phyloP scores from a whole-genome alignment of 2,888 invertebrate species.

The Sarcophaga caerulescens region DNA sequence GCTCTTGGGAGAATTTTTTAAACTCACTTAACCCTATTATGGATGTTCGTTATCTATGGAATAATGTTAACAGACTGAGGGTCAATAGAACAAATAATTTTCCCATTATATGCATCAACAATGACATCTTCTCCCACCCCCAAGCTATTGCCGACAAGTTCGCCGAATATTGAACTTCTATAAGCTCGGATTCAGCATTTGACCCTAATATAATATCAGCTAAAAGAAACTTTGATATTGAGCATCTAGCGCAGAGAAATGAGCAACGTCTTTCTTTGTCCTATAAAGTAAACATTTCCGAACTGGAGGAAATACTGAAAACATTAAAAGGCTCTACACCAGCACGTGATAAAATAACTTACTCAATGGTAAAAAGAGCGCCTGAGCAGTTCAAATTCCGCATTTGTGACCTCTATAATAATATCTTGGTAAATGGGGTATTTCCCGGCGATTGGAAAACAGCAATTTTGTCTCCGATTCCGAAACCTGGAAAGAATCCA shows the following conservation, averaged over 20 bases:
- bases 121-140: neutral
- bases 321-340: conserved; percentile 5
- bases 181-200: conserved; percentile 5
- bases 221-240: neutral
- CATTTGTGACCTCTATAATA: conserved; percentile 20
- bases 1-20: too few relatives aligned
- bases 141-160: neutral
- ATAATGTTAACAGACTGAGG: neutral
- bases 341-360: conserved; percentile 15
- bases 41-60: too few relatives aligned
- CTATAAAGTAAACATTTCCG: too few relatives aligned
- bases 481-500: conserved; percentile 16
- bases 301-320: conserved; percentile 15
- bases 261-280: too few relatives aligned
- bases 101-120: neutral
- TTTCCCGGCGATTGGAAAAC: conserved; percentile 34
- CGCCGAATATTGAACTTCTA: neutral
- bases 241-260: too few relatives aligned
- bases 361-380: conserved; percentile 17
- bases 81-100: neutral
- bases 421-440: conserved; percentile 15
- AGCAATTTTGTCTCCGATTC: conserved; percentile 18
- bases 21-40: too few relatives aligned
- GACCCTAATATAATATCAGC: neutral
- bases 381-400: neutral